phyloP scores from a whole-genome alignment of 2,113 vertebrate species.

The Indicator indicator region DNA sequence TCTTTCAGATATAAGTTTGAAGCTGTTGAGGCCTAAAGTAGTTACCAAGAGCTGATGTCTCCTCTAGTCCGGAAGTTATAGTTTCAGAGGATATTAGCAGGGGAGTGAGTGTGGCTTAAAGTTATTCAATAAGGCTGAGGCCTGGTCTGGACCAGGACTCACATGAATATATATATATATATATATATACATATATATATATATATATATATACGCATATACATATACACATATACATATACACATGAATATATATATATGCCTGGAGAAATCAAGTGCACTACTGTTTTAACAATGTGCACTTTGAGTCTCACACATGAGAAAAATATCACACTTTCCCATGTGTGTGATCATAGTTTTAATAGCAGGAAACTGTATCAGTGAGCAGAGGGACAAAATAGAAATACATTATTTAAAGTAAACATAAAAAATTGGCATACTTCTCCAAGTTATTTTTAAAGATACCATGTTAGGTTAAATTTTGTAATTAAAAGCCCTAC shows the following conservation, averaged over 20 bases:
- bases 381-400: neutral
- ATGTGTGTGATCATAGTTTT: neutral
- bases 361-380: neutral
- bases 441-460: neutral
- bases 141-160: neutral
- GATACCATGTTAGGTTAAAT: neutral
- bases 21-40: neutral
- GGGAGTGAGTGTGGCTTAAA: neutral
- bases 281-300: neutral
- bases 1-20: neutral
- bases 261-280: neutral
- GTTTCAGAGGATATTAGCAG: neutral
- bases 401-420: neutral
- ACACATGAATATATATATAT: too few species aligned
- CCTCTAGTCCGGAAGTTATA: neutral
- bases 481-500: neutral
- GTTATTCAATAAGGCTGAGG: neutral
- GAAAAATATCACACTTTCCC: neutral
- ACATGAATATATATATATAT: accelerated
- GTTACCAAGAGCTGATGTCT: neutral
- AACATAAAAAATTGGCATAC: accelerated
- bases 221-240: too few species aligned
- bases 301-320: neutral
- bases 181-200: too few species aligned
- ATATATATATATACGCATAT: too few species aligned